Base-by-base conservation (phyloP, 2,113 vertebrate species). In the Melanerpes formicivorus region DNA sequence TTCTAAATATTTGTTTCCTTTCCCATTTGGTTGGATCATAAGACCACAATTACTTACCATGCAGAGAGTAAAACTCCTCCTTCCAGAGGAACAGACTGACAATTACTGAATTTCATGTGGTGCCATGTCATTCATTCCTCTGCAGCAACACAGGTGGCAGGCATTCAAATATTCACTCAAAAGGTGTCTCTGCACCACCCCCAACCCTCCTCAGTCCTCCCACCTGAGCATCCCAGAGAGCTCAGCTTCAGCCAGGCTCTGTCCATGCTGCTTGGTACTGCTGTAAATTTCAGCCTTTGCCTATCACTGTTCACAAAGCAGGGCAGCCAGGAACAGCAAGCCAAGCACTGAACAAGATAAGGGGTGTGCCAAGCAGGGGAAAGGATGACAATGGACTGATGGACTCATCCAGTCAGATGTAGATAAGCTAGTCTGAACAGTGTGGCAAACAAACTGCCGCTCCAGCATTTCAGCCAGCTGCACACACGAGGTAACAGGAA, bases 1-100 rank as follows among this genome's bases (percentile, higher is more conserved):
- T 79, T 79, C 55, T 63, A 84, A 87, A 83, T 72, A 44, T 30
- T 71, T 70, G 12, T 74, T 93, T 92, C 21, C 18, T 82, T 84
- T 91, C 70, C 60, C 80, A 18, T 81, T 84, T 71, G 29, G 11
- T 29, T 60, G 32, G 50, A 60, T 1, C 10, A 10, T 18, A 84
- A 58, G 32, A 25, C 25, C 23, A 59, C 63, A 76, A 78, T 75
- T 65, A 32, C 11, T 27, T 59, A 70, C 22, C 22, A 27, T 3
- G 15, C 19, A 54, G 65, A 62, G 37, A 69, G 16, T n/a, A 83
- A 84, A 90, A 87, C 9, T 10, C 5, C 18, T n/a, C 26, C 50
- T 76, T 84, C 21, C 46, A 73, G 62, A 84, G 62, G 55, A 82
- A 52, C 6, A 59, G 37, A 34, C 8, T 66, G 46, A 42, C 12